These are phyloP conservation scores for Acridotheres tristis DNA, from an alignment of 2,797 vertebrate species.

Conservation along the genomic window DNA sequence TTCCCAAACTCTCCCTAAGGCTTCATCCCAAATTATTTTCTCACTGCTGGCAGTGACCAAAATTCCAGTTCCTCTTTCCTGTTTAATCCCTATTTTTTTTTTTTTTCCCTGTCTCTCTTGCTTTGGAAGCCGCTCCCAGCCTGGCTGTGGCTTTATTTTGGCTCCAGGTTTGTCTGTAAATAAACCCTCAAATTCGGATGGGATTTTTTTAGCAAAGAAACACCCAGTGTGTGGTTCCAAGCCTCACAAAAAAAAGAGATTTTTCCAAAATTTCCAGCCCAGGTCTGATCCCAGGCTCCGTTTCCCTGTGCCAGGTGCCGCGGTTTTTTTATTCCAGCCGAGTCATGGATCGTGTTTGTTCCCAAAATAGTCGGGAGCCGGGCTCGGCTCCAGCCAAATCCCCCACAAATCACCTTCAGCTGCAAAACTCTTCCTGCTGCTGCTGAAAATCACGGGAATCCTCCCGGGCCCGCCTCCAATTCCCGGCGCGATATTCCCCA, in stretches of 20 bases:
- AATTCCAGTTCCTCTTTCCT: neutral
- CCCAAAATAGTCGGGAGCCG: neutral
- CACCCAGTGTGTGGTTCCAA: neutral
- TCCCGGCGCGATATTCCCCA: neutral
- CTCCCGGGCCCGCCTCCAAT: neutral
- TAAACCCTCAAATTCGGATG: rapidly evolving
- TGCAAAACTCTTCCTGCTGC: neutral
- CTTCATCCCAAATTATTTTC: neutral
- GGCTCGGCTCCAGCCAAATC: neutral
- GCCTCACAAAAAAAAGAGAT: neutral
- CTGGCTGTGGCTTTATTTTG: neutral
- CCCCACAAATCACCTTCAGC: neutral
- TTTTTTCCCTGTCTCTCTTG: neutral
- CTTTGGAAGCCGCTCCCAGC: neutral
- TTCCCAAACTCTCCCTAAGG: neutral
- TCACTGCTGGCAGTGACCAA: neutral
- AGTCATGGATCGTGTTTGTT: neutral
- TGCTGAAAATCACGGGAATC: neutral
- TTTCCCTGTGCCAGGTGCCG: neutral
- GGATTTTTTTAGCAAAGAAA: neutral
- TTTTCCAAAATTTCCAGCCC: neutral
- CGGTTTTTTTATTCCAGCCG: neutral
- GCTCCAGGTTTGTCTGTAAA: neutral
- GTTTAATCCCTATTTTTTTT: neutral
- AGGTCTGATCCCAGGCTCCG: neutral